Conservation (phyloP, 2,113 vertebrate genomes). For the Nannobrachium achirus region DNA sequence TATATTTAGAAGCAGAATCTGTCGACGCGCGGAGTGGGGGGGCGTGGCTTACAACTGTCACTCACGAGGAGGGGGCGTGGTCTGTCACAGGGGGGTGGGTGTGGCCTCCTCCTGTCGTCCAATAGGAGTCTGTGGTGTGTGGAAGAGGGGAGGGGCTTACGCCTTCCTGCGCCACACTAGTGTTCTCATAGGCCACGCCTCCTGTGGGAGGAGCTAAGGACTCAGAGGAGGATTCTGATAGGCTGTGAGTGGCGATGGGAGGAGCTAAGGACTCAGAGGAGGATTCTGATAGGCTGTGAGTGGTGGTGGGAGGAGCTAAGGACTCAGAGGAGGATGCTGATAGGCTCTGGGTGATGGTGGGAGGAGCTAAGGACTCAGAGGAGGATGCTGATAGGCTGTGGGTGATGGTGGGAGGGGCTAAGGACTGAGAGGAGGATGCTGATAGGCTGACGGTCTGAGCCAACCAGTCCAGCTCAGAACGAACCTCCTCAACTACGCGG, state of each 20-base stretch:
- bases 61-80: too few relatives aligned
- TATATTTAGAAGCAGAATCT: too few relatives aligned
- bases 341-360: constrained; percentile 2
- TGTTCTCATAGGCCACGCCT: constrained; percentile 14
- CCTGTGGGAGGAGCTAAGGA: constrained; percentile 26
- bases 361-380: background rate
- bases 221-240: too few relatives aligned
- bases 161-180: too few relatives aligned
- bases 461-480: constrained; percentile 86
- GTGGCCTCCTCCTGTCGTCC: too few relatives aligned
- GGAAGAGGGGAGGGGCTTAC: constrained; percentile 7
- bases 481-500: constrained; percentile 62
- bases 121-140: constrained; percentile 56
- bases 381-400: constrained; percentile 4
- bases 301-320: background rate
- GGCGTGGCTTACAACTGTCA: too few relatives aligned
- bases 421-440: background rate
- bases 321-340: background rate
- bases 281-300: too few relatives aligned
- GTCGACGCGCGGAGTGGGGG: too few relatives aligned
- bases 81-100: background rate
- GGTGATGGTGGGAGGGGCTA: constrained; percentile 71
- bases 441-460: constrained; percentile 86
- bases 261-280: constrained; percentile 21
- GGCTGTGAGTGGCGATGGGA: background rate